phyloP scores from a whole-genome alignment of 2,888 invertebrate species.

The Temnothorax ravouxi region DNA sequence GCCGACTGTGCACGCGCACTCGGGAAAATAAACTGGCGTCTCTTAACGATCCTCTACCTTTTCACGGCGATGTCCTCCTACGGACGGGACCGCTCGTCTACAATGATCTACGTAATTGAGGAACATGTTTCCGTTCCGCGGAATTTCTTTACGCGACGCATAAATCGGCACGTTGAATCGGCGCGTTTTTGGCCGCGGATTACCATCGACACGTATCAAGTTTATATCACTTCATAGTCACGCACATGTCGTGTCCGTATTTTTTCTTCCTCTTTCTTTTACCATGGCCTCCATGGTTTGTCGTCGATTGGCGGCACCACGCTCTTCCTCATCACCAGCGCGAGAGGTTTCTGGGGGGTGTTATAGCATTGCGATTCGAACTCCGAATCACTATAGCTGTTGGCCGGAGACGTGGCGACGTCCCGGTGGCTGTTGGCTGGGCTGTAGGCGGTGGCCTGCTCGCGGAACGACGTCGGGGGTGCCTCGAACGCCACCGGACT shows the following conservation, averaged over 20 bases:
- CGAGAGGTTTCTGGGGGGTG: conserved; percentile 89
- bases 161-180: conserved; percentile 43
- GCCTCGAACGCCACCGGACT: conserved; percentile 86
- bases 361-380: conserved; percentile 84
- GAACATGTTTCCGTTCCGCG: conserved; percentile 68
- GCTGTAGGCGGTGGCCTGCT: conserved; percentile 81
- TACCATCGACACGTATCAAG: conserved; percentile 12
- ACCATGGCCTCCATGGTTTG: conserved; percentile 95
- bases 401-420: conserved; percentile 86
- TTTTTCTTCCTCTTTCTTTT: conserved; percentile 63
- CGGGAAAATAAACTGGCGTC: conserved; percentile 59
- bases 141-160: conserved; percentile 22
- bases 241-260: not conserved
- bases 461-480: conserved; percentile 87
- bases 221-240: conserved; percentile 60
- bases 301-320: conserved; percentile 89
- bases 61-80: conserved; percentile 21
- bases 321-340: conserved; percentile 91
- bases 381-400: conserved; percentile 85
- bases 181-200: conserved; percentile 1
- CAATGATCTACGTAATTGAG: conserved; percentile 58
- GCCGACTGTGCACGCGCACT: conserved; percentile 75
- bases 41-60: conserved; percentile 51
- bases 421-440: conserved; percentile 86
- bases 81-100: conserved; percentile 46